phyloP scores from a whole-genome alignment of 1,140 invertebrate species.

The Cotesia typhae region DNA sequence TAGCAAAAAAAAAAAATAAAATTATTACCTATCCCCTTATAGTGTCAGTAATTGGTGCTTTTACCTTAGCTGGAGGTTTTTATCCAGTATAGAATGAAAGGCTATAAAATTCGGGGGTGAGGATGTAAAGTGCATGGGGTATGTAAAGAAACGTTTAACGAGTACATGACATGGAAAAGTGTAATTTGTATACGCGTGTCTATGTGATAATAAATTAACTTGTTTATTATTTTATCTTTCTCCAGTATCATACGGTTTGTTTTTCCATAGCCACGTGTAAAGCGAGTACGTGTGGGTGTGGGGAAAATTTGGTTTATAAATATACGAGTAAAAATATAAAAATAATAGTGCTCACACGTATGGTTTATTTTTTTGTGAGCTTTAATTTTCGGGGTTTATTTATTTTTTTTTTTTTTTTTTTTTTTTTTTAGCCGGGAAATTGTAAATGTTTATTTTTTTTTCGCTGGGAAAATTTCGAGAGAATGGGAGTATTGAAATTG shows the following conservation, averaged over 20 bases:
- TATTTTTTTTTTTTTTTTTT: too few relatives aligned
- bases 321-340: too few relatives aligned
- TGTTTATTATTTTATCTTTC: constrained; percentile 37
- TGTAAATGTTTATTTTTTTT: too few relatives aligned
- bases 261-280: constrained; percentile 36
- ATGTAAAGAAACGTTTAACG: constrained; percentile 19
- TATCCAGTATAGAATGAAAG: background rate
- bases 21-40: too few relatives aligned
- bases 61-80: too few relatives aligned
- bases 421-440: too few relatives aligned
- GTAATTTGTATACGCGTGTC: constrained; percentile 38
- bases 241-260: constrained; percentile 40
- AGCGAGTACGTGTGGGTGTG: constrained; percentile 15
- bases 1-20: too few relatives aligned
- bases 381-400: too few relatives aligned
- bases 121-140: background rate
- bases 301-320: background rate
- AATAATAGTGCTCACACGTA: constrained; percentile 7
- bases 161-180: constrained; percentile 41
- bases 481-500: too few relatives aligned
- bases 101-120: background rate
- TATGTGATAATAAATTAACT: constrained; percentile 39
- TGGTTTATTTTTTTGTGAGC: constrained; percentile 27
- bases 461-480: too few relatives aligned
- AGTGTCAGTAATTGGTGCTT: too few relatives aligned